phyloP scores from a whole-genome alignment of 2,888 invertebrate genomes.

The Malachius bipustulatus region DNA sequence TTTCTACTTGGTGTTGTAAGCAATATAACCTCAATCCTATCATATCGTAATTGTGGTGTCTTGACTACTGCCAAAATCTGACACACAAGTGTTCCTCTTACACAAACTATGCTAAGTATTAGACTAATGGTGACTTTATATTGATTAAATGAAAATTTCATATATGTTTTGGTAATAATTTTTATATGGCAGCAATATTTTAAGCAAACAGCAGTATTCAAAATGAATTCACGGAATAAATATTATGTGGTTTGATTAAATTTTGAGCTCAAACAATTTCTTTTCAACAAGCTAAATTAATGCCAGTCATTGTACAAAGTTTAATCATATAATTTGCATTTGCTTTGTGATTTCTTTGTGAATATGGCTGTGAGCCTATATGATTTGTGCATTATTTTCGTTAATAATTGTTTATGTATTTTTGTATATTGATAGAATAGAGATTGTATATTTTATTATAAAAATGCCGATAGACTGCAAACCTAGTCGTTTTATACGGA shows the following conservation, averaged over 20 bases:
- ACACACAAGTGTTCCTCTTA: conserved; percentile 18
- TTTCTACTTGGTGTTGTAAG: too few species aligned
- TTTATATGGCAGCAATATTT: conserved; percentile 13
- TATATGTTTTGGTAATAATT: not conserved
- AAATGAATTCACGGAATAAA: too few species aligned
- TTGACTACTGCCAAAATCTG: conserved; percentile 25
- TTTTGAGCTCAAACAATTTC: too few species aligned
- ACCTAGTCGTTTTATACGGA: conserved; percentile 21
- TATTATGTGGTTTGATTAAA: too few species aligned
- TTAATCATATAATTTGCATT: too few species aligned
- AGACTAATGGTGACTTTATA: not conserved
- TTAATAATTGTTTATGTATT: not conserved
- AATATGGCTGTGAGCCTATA: not conserved
- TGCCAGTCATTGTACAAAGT: too few species aligned
- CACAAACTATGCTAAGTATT: conserved; percentile 11
- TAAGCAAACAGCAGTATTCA: too few species aligned
- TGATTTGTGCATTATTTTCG: not conserved
- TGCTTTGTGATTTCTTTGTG: too few species aligned
- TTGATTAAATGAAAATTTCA: too few species aligned
- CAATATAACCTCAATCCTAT: conserved; percentile 19
- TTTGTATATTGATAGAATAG: conserved; percentile 7
- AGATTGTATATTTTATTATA: conserved; percentile 32
- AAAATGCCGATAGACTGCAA: conserved; percentile 22
- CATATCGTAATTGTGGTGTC: conserved; percentile 26
- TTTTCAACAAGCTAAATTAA: too few species aligned